Evolutionary conservation across 1,140 invertebrate genomes (phyloP).

Genomic region (Scylla paramamosain): DNA sequence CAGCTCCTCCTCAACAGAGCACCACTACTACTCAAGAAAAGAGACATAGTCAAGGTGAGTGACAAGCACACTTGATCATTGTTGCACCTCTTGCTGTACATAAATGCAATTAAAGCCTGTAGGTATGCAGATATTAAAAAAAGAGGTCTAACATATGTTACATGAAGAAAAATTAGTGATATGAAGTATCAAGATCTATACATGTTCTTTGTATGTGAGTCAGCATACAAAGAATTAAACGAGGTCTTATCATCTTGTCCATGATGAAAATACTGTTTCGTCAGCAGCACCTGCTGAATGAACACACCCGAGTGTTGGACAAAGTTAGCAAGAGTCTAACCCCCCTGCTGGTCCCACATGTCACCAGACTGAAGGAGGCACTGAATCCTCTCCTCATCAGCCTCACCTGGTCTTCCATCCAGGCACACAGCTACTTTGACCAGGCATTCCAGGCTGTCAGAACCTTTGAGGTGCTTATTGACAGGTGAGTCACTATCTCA

Average conservation of each 20-base stretch:
- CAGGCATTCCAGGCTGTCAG: constrained; percentile 87
- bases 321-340: constrained; percentile 83
- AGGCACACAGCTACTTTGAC: constrained; percentile 88
- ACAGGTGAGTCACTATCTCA: constrained; percentile 78
- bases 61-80: neutral
- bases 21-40: constrained; percentile 71
- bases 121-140: no score
- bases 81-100: no score
- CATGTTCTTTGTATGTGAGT: no score
- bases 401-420: constrained; percentile 89
- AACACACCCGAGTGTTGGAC: constrained; percentile 64
- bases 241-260: no score
- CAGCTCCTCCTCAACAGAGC: constrained; percentile 74
- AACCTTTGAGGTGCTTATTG: constrained; percentile 90
- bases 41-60: constrained; percentile 73
- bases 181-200: no score
- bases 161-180: no score
- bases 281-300: constrained; percentile 75
- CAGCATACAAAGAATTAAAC: no score
- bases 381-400: constrained; percentile 89
- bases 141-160: no score
- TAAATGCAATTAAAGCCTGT: no score
- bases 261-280: neutral
- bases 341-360: constrained; percentile 90
- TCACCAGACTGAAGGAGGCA: constrained; percentile 89